Evolutionary conservation across 2,888 invertebrate species (phyloP), one percentile per base, ranked within the genome.

Genomic region (Nephrotoma appendiculata): DNA sequence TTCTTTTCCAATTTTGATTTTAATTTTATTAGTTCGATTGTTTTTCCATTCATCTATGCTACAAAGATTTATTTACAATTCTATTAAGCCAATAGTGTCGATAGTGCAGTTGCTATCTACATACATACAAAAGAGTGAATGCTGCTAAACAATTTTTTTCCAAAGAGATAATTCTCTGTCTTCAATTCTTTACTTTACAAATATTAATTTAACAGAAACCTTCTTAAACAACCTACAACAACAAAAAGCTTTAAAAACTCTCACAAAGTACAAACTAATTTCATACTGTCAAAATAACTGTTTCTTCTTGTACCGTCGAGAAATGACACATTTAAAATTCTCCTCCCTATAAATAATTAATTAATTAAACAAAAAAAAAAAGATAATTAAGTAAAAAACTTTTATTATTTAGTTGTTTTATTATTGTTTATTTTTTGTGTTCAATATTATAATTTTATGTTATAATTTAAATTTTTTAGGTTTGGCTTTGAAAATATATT

Each of bases 401-500:
- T 71, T 19, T 71, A 71, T 71, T 71, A 71, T 71, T 71, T 71
- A 71, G 71, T 71, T 71, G 71, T 71, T 71, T 71, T 31, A 71
- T 9, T 71, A 3, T 31, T 52, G 15, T 52, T 71, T 52, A 15
- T 52, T 71, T 71, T 71, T 44, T 44, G 5, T 71, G 71, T 71
- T 71, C 9, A 31, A 31, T 71, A 71, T 71, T 71, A 71, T 71
- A 71, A 31, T 71, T 71, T 31, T 9, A 12, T 9, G 31, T 71
- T 71, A 31, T 71, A 71, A 86, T 86, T 48, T 45, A 12, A 31
- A 31, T 45, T 86, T 86, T 86, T 48, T 86, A 86, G 44, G 48
- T 86, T 86, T 48, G 45, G 48, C 86, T 48, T 86, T 48, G 44
- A 86, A 41, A 86, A 44, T 44, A 86, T 86, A 86, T 86, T 44